Percentiles rank a stretch among this genome's conserved stretches.
phyloP scores from a whole-genome alignment of 1,140 invertebrate species.

The Myzus persicae region DNA sequence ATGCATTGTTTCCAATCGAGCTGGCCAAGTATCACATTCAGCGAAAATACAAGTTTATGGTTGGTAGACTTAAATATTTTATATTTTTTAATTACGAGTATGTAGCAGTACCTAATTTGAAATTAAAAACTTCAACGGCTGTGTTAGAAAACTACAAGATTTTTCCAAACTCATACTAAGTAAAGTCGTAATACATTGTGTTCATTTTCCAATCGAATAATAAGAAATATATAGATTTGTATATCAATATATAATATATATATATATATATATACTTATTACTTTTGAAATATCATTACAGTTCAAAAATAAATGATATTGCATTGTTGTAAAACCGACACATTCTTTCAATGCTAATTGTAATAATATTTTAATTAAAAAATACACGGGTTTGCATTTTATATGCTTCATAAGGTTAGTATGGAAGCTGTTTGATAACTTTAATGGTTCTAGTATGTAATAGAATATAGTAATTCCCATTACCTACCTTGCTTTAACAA shows the following conservation, averaged over 20 bases:
- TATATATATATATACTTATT: too few species aligned
- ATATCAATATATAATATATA: too few species aligned
- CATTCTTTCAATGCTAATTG: fast-evolving
- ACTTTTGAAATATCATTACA: background rate
- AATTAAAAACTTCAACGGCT: background rate
- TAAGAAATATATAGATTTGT: too few species aligned
- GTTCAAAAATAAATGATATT: background rate
- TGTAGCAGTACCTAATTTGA: too few species aligned
- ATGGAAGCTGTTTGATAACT: background rate
- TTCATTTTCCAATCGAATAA: too few species aligned
- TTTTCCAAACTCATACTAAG: too few species aligned
- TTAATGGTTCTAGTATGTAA: background rate
- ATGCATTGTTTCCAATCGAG: slow-evolving; percentile 73
- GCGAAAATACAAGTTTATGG: slow-evolving; percentile 75
- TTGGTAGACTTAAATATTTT: slow-evolving; percentile 62
- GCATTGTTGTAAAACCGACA: background rate
- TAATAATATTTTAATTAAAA: background rate
- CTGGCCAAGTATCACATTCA: slow-evolving; percentile 70
- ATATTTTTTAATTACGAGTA: background rate
- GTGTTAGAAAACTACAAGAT: background rate
- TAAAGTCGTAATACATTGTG: too few species aligned
- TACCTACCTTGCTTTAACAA: background rate
- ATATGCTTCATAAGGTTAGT: background rate
- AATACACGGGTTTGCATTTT: background rate
- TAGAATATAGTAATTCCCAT: background rate